These are phyloP conservation scores for Allygus modestus DNA, from an alignment of 2,888 invertebrate genomes.

Conservation along the genomic window DNA sequence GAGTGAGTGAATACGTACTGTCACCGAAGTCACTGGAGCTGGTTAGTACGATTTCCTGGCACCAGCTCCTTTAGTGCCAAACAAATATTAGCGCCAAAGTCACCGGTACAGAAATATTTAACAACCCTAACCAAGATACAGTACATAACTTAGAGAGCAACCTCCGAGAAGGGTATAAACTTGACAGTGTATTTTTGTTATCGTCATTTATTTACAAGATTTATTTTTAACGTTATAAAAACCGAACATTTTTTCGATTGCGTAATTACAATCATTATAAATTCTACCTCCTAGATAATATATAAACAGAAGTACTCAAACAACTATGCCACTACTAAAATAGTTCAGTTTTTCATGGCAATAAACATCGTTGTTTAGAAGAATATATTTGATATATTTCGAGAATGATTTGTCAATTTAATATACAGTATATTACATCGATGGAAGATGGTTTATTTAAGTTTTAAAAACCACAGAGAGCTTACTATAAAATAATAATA, in stretches of 20 bases:
- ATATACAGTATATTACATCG: not conserved
- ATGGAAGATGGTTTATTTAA: not conserved
- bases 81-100: too few species aligned
- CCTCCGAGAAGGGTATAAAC: too few species aligned
- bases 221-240: constrained; percentile 20
- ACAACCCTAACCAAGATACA: too few species aligned
- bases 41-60: too few species aligned
- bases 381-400: constrained; percentile 22
- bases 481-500: not conserved
- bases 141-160: too few species aligned
- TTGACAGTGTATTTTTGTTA: not conserved
- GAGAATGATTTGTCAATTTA: not conserved
- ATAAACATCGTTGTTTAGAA: constrained; percentile 29
- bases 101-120: too few species aligned
- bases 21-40: too few species aligned
- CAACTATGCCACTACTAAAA: not conserved
- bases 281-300: not conserved
- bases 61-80: too few species aligned
- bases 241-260: not conserved
- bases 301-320: constrained; percentile 11
- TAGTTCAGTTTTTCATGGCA: not conserved
- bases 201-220: constrained; percentile 38
- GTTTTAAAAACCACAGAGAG: constrained; percentile 27
- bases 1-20: too few species aligned
- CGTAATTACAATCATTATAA: constrained; percentile 30